Percentiles rank a stretch among this genome's conserved stretches.
These are phyloP conservation scores for Penaeus vannamei DNA, from an alignment of 1,140 invertebrate species.

Conservation along the genomic window DNA sequence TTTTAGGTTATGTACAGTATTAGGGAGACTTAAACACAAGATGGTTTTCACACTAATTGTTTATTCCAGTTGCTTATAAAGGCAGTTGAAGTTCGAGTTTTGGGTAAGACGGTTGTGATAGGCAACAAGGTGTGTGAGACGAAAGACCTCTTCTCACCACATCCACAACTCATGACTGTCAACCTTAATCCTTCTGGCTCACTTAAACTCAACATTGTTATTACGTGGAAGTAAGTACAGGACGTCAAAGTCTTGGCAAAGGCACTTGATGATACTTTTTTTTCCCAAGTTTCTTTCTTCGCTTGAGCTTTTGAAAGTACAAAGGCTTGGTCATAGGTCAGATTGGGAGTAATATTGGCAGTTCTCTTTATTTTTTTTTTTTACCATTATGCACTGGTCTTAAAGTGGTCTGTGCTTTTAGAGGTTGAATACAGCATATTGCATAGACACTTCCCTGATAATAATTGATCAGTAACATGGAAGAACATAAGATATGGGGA, in stretches of 20 bases:
- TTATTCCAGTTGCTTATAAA: constrained; percentile 74
- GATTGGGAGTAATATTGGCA: too few species aligned
- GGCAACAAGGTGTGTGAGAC: constrained; percentile 79
- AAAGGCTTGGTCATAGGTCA: too few species aligned
- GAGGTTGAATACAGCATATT: too few species aligned
- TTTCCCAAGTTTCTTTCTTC: too few species aligned
- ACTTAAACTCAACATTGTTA: constrained; percentile 78
- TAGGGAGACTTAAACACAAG: not conserved
- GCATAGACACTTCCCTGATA: too few species aligned
- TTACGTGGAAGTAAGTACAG: constrained; percentile 77
- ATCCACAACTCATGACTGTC: constrained; percentile 80
- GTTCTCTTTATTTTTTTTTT: too few species aligned
- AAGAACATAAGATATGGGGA: too few species aligned
- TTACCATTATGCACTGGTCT: too few species aligned
- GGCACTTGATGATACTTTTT: too few species aligned
- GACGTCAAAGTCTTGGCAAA: not conserved
- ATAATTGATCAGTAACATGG: too few species aligned
- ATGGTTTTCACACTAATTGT: not conserved
- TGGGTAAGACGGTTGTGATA: constrained; percentile 72
- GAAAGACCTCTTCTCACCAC: constrained; percentile 76
- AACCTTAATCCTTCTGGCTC: constrained; percentile 78
- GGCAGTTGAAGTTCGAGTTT: constrained; percentile 72
- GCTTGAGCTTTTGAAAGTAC: too few species aligned
- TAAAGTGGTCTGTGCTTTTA: too few species aligned
- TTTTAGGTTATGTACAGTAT: not conserved